These are phyloP conservation scores for Metallyticus violacea DNA, from an alignment of 2,888 invertebrate genomes.

Conservation along the genomic window DNA sequence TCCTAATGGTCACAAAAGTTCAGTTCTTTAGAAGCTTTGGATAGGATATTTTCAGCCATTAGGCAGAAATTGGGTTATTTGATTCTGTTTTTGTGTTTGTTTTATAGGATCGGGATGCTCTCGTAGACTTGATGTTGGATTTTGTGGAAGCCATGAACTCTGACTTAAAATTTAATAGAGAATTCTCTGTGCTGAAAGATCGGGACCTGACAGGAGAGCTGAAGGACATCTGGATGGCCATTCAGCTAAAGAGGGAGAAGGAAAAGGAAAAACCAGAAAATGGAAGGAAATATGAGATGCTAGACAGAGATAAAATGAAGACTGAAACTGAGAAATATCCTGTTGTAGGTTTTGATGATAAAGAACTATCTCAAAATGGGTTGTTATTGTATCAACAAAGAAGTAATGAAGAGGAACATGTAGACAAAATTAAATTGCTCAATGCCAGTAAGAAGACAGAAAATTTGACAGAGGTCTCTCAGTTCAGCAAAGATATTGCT, in stretches of 20 bases:
- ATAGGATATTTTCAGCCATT: too few species aligned
- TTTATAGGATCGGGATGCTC: constrained; percentile 60
- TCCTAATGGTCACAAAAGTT: too few species aligned
- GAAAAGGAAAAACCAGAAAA: constrained; percentile 40
- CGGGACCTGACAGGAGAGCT: constrained; percentile 68
- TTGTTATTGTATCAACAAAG: neutral
- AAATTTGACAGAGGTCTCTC: neutral
- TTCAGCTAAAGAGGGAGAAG: constrained; percentile 58
- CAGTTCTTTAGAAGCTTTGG: too few species aligned
- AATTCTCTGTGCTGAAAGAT: constrained; percentile 58
- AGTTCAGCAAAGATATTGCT: neutral
- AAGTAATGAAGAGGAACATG: neutral
- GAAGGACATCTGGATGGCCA: constrained; percentile 71
- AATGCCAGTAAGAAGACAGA: neutral
- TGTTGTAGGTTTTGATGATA: neutral
- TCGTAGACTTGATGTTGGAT: constrained; percentile 66
- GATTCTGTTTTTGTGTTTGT: neutral
- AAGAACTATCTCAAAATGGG: neutral
- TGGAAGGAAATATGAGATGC: neutral
- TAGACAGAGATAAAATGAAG: neutral
- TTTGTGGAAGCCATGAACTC: constrained; percentile 72
- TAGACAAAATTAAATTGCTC: neutral
- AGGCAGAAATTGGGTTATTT: too few species aligned
- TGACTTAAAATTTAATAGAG: constrained; percentile 58
- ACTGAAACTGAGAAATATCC: neutral